phyloP scores from a whole-genome alignment of 2,888 invertebrate species.

The Phortica magna region DNA sequence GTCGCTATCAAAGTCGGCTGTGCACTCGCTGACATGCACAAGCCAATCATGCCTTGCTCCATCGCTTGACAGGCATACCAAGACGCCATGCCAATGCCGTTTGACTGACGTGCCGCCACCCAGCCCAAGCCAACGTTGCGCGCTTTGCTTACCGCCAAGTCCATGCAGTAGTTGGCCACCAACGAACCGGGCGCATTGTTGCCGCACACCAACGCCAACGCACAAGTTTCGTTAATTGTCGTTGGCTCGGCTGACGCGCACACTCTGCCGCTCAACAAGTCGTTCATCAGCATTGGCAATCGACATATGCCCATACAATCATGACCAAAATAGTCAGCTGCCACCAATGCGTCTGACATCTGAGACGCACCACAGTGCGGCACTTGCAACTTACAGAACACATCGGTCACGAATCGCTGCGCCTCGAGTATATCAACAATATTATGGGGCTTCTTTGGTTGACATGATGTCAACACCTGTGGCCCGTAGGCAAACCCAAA shows the following conservation, averaged over 20 bases:
- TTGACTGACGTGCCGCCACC: constrained; percentile 51
- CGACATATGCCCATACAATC: constrained; percentile 51
- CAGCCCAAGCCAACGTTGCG: constrained; percentile 47
- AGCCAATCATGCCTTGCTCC: constrained; percentile 51
- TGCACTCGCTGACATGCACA: constrained; percentile 56
- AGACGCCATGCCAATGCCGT: constrained; percentile 51
- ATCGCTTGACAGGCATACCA: constrained; percentile 56
- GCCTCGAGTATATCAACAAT: constrained; percentile 49
- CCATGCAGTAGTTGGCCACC: constrained; percentile 57
- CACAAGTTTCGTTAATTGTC: constrained; percentile 41
- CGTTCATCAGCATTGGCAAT: constrained; percentile 51
- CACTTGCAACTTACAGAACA: constrained; percentile 52
- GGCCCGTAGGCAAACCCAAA: neutral
- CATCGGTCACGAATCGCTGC: constrained; percentile 53
- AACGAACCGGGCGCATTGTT: constrained; percentile 54
- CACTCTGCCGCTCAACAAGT: constrained; percentile 47
- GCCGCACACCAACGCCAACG: constrained; percentile 49
- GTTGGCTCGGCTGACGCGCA: constrained; percentile 37
- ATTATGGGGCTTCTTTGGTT: neutral
- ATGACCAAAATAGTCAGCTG: constrained; percentile 53
- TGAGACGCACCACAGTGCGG: constrained; percentile 48
- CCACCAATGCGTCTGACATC: constrained; percentile 56
- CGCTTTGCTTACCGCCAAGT: constrained; percentile 53
- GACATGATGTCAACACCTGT: neutral
- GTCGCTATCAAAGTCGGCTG: constrained; percentile 47